Percentiles rank a stretch among this genome's conserved stretches.
Evolutionary conservation across 1,140 invertebrate genomes (phyloP).

Genomic region (Caenorhabditis inopinata): DNA sequence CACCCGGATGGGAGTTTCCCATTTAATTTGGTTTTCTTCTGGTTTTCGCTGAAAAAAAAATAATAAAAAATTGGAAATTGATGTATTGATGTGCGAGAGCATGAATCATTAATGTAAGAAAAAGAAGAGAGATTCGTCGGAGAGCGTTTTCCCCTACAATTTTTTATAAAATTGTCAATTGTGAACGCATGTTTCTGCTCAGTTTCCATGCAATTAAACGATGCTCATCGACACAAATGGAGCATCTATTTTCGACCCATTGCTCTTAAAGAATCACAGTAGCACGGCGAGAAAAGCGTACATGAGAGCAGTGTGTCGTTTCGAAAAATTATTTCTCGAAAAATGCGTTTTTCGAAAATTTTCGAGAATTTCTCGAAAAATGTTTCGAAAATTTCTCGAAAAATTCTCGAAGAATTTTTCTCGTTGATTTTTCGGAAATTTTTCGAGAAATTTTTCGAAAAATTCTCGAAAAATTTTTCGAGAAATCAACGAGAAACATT

Average conservation of each 20-base stretch:
- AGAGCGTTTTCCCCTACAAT: background rate
- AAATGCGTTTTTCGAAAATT: too few relatives aligned
- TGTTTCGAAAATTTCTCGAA: too few relatives aligned
- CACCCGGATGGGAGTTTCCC: conserved; percentile 25
- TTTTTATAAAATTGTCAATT: background rate
- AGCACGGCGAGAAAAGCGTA: background rate
- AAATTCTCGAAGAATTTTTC: too few relatives aligned
- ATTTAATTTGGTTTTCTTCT: background rate
- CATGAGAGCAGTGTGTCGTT: too few relatives aligned
- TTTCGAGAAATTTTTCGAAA: too few relatives aligned
- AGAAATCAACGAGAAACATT: too few relatives aligned
- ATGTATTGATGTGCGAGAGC: too few relatives aligned
- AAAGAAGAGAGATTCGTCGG: background rate
- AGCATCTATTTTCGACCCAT: background rate
- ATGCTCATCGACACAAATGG: background rate
- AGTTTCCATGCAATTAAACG: conserved; percentile 26
- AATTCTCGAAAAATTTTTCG: too few relatives aligned
- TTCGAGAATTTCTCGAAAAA: too few relatives aligned
- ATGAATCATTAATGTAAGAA: conserved; percentile 12
- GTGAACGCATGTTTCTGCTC: background rate
- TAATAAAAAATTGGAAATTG: background rate
- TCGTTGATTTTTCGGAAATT: too few relatives aligned
- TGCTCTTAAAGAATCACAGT: background rate
- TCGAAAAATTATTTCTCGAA: too few relatives aligned
- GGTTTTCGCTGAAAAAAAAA: background rate